Conservation (phyloP, 2,797 vertebrate species). For the Antrozous pallidus region DNA sequence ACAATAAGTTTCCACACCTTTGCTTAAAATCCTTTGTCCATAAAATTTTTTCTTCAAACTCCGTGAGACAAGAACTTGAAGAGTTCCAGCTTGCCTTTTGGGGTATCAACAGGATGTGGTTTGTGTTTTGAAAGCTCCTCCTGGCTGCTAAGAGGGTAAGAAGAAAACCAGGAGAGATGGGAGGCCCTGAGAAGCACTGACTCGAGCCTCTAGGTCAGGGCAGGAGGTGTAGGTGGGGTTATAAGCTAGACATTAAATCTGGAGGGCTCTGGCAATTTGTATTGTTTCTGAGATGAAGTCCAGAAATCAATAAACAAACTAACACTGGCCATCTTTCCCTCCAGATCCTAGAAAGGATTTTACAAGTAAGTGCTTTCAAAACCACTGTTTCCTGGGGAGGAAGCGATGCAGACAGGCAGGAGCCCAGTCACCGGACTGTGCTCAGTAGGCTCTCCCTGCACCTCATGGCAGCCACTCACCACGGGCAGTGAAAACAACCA, state of each 20-base stretch:
- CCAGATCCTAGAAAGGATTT: not conserved
- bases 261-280: not conserved
- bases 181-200: not conserved
- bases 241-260: not conserved
- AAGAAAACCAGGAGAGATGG: not conserved
- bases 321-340: not conserved
- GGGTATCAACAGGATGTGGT: not conserved
- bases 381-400: not conserved
- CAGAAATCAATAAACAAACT: not conserved
- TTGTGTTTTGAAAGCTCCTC: not conserved
- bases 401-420: too few species aligned
- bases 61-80: too few species aligned
- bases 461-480: not conserved
- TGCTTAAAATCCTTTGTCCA: too few species aligned
- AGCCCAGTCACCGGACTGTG: not conserved
- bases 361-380: not conserved
- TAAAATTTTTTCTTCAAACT: too few species aligned
- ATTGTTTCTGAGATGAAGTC: not conserved
- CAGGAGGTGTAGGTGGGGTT: not conserved
- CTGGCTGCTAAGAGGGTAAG: not conserved
- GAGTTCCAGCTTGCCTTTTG: too few species aligned
- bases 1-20: too few species aligned
- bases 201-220: fast-evolving
- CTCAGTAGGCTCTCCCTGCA: too few species aligned
- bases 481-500: too few species aligned